Evolutionary conservation across 37 sponge, comb jelly and placozoan species (phyloP).

Genomic region (Spongia lamella): DNA sequence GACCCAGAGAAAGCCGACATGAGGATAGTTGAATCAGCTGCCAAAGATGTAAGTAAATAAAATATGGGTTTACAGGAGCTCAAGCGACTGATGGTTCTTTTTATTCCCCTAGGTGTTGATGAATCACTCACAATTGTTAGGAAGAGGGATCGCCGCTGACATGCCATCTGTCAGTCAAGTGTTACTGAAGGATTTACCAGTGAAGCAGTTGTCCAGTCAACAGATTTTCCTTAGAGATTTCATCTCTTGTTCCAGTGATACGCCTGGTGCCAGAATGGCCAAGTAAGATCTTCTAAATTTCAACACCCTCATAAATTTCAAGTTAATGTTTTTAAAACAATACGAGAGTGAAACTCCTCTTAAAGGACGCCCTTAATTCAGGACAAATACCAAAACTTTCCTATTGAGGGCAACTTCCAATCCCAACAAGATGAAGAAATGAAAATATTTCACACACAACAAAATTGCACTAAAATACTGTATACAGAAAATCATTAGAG

Average conservation of each 20-base stretch:
- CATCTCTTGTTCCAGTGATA: slow-evolving; percentile 68
- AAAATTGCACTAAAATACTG: too few relatives aligned
- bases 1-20: slow-evolving; percentile 73
- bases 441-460: too few relatives aligned
- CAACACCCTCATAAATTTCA: too few relatives aligned
- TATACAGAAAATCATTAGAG: too few relatives aligned
- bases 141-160: slow-evolving; percentile 69
- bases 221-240: slow-evolving; percentile 84
- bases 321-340: too few relatives aligned
- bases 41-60: slow-evolving; percentile 54
- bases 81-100: too few relatives aligned
- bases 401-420: too few relatives aligned
- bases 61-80: neutral
- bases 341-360: too few relatives aligned
- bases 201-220: slow-evolving; percentile 22
- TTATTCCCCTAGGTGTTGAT: slow-evolving; percentile 45
- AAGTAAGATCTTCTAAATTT: too few relatives aligned
- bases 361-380: too few relatives aligned
- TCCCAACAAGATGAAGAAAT: too few relatives aligned
- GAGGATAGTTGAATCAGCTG: slow-evolving; percentile 83
- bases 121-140: slow-evolving; percentile 55
- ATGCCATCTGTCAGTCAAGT: slow-evolving; percentile 53
- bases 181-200: slow-evolving; percentile 61
- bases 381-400: too few relatives aligned
- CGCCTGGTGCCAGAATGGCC: slow-evolving; percentile 88